Percentiles rank a stretch among this genome's conserved stretches.
Conservation (phyloP, 2,888 invertebrate species). For the Metacarcinus magister region DNA sequence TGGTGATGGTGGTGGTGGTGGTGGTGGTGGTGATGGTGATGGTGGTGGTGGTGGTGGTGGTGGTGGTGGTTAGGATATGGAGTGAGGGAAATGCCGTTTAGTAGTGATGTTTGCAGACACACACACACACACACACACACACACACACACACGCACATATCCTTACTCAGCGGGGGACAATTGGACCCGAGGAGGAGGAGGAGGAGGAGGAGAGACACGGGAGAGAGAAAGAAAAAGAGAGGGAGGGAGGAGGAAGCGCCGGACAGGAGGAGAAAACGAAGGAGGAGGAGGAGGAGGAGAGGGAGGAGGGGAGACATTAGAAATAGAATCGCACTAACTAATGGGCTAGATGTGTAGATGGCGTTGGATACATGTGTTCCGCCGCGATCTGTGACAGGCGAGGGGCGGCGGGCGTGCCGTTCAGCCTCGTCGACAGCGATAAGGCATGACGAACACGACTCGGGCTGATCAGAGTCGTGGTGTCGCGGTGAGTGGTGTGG, state of each 20-base stretch:
- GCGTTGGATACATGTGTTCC: slow-evolving; percentile 37
- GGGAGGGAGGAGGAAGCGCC: background rate
- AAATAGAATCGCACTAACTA: slow-evolving; percentile 60
- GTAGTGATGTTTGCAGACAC: background rate
- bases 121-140: background rate
- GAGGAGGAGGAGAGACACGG: background rate
- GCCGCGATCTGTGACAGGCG: slow-evolving; percentile 60
- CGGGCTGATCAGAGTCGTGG: background rate
- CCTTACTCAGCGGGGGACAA: background rate
- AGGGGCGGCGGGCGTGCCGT: background rate
- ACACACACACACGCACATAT: background rate
- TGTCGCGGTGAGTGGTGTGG: slow-evolving; percentile 31
- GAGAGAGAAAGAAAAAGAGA: background rate
- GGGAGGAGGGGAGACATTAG: slow-evolving; percentile 28
- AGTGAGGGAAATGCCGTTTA: background rate
- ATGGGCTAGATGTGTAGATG: slow-evolving; percentile 61
- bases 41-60: slow-evolving; percentile 10
- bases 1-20: slow-evolving; percentile 26
- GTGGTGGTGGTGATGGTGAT: slow-evolving; percentile 16
- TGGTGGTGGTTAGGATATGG: background rate
- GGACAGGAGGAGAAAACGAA: background rate
- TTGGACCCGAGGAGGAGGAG: background rate
- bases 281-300: background rate
- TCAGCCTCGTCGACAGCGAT: slow-evolving; percentile 11
- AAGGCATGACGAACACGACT: slow-evolving; percentile 59